Evolutionary conservation across 2,797 vertebrate genomes (phyloP).

Genomic region (Distichodus sexfasciatus): DNA sequence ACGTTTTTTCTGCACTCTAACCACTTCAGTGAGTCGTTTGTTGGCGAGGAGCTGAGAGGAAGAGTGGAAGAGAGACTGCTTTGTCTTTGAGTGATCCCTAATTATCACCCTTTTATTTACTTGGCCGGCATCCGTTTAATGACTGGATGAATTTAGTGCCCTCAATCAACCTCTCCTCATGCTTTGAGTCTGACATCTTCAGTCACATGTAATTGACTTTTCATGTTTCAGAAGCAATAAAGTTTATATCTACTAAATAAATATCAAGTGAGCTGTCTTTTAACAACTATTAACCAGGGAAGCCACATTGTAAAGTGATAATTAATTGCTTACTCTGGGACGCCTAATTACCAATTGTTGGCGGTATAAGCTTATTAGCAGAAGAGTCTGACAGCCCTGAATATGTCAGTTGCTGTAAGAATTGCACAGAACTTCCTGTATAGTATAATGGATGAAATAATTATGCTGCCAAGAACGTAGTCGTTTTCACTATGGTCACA

Average conservation of each 20-base stretch:
- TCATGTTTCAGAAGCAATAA: constrained; percentile 72
- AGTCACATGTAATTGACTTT: constrained; percentile 76
- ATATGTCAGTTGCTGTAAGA: constrained; percentile 59
- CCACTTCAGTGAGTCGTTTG: constrained; percentile 19
- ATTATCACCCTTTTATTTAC: constrained; percentile 72
- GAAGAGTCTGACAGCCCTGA: constrained; percentile 63
- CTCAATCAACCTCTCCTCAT: constrained; percentile 70
- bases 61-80: constrained; percentile 28
- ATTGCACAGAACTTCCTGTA: neutral
- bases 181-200: constrained; percentile 61
- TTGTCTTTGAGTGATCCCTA: constrained; percentile 60
- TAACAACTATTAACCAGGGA: constrained; percentile 69
- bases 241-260: constrained; percentile 79
- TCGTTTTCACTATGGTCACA: too few species aligned
- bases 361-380: constrained; percentile 71
- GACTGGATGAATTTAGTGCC: constrained; percentile 65
- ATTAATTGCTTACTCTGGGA: constrained; percentile 76
- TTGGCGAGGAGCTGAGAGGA: constrained; percentile 17
- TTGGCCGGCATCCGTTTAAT: constrained; percentile 62
- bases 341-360: constrained; percentile 75
- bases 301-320: constrained; percentile 65
- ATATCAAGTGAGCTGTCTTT: constrained; percentile 68
- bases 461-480: constrained; percentile 20
- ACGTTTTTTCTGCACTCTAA: constrained; percentile 12
- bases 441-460: constrained; percentile 23